A percentile compares a stretch with the other conserved stretches of the same genome.
These are phyloP conservation scores for Palloptera scutellata DNA, from an alignment of 2,888 invertebrate genomes.

Conservation along the genomic window DNA sequence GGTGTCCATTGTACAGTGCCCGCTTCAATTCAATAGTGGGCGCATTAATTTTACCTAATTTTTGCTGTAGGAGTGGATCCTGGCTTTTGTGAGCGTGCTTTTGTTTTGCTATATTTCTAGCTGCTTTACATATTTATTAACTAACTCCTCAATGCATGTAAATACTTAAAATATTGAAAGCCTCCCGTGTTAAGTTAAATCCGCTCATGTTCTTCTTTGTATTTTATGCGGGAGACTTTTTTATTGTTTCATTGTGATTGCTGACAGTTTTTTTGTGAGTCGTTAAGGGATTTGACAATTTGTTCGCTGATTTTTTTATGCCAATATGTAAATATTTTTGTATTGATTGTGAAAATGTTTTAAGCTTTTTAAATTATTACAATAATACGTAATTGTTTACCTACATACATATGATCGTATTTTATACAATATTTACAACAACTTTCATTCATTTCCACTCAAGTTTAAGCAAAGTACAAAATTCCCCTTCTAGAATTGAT, in stretches of 20 bases:
- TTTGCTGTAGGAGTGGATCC: too few relatives aligned
- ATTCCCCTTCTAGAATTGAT: too few relatives aligned
- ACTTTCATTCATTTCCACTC: too few relatives aligned
- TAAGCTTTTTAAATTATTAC: neutral
- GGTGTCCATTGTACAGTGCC: too few relatives aligned
- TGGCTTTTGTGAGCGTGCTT: too few relatives aligned
- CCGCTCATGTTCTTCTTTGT: neutral
- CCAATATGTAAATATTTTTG: neutral
- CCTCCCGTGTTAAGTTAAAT: neutral
- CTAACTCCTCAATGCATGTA: neutral
- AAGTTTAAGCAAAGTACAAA: too few relatives aligned
- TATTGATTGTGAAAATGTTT: conserved; percentile 2
- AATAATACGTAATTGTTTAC: too few relatives aligned
- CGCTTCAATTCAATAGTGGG: too few relatives aligned
- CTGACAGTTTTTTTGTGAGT: neutral
- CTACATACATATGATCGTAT: too few relatives aligned
- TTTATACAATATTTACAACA: too few relatives aligned
- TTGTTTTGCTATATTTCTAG: neutral
- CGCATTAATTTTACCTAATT: too few relatives aligned
- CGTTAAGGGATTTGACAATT: conserved; percentile 5
- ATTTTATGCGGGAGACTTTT: neutral
- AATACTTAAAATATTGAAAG: neutral
- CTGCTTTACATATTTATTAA: neutral
- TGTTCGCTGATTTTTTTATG: conserved; percentile 1
- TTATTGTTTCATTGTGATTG: conserved; percentile 3